Percentiles rank a stretch among this genome's conserved stretches.
These are phyloP conservation scores for Drosophila pallidifrons DNA, from an alignment of 1,140 invertebrate species.

Conservation along the genomic window DNA sequence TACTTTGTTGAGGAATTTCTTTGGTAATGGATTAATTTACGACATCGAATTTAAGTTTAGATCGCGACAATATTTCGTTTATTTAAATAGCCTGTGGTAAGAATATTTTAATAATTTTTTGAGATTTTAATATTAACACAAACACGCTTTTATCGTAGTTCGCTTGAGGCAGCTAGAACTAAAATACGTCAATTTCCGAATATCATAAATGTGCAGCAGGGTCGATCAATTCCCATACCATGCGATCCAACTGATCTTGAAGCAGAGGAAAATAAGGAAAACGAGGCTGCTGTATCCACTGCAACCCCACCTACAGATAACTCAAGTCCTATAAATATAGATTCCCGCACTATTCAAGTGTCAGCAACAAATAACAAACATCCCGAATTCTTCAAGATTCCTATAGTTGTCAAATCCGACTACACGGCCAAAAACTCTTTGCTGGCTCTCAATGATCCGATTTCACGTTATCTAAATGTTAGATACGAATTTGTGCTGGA, in stretches of 20 bases:
- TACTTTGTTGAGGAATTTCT: slow-evolving; percentile 37
- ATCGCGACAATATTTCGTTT: slow-evolving; percentile 39
- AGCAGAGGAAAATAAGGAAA: background rate
- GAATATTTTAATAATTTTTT: background rate
- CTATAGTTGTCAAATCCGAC: slow-evolving; percentile 49
- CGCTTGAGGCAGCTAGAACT: slow-evolving; percentile 39
- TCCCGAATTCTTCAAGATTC: slow-evolving; percentile 41
- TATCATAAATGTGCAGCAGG: slow-evolving; percentile 17
- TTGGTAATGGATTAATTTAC: slow-evolving; percentile 39
- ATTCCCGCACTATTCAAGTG: slow-evolving; percentile 28
- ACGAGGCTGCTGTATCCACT: background rate
- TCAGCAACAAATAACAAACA: slow-evolving; percentile 30
- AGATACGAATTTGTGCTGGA: slow-evolving; percentile 58
- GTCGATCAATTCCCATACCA: background rate
- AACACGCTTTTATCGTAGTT: slow-evolving; percentile 16
- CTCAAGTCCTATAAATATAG: slow-evolving; percentile 16
- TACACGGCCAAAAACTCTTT: slow-evolving; percentile 45
- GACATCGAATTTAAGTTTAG: slow-evolving; percentile 29
- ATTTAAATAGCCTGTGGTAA: slow-evolving; percentile 60
- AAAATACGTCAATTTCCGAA: slow-evolving; percentile 38
- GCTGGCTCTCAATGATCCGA: slow-evolving; percentile 36
- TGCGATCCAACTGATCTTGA: background rate
- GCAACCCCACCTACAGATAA: background rate
- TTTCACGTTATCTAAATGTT: slow-evolving; percentile 47
- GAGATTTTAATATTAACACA: background rate